Percentiles rank a stretch among this genome's conserved stretches.
Conservation (phyloP, 2,113 vertebrate genomes). For the Oryzias melastigma region DNA sequence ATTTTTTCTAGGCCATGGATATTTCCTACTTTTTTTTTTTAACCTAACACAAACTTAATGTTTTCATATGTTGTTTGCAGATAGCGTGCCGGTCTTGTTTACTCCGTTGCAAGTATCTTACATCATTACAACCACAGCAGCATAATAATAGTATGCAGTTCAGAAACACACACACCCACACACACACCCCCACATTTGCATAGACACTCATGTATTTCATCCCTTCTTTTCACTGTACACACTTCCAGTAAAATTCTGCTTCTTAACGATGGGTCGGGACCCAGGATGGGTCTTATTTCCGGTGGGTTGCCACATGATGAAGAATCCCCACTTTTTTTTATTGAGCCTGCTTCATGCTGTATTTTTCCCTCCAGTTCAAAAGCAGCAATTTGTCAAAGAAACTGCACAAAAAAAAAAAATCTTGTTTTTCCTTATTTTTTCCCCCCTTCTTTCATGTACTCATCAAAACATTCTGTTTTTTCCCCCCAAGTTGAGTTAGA, state of each 20-base stretch:
- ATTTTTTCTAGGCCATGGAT: neutral
- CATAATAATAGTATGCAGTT: constrained; percentile 75
- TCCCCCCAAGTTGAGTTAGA: no score
- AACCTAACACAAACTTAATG: constrained; percentile 32
- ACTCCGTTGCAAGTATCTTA: constrained; percentile 73
- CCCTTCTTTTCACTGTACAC: constrained; percentile 63
- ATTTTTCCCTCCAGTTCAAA: constrained; percentile 55
- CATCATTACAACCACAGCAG: constrained; percentile 74
- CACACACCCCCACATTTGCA: constrained; percentile 21
- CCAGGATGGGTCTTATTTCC: constrained; percentile 58
- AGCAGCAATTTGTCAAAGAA: constrained; percentile 32
- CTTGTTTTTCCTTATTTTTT: constrained; percentile 47
- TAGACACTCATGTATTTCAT: constrained; percentile 53
- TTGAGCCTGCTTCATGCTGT: constrained; percentile 51
- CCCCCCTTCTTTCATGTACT: constrained; percentile 19
- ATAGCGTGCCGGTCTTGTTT: constrained; percentile 77
- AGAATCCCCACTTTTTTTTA: constrained; percentile 68
- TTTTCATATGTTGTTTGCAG: constrained; percentile 53
- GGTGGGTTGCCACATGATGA: constrained; percentile 74
- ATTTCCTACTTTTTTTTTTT: constrained; percentile 18
- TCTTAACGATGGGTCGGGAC: constrained; percentile 60
- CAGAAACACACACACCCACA: constrained; percentile 44
- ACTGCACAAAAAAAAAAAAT: constrained; percentile 44
- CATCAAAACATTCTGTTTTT: constrained; percentile 24
- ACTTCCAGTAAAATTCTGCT: constrained; percentile 75